These are phyloP conservation scores for Mobula hypostoma DNA, from an alignment of 2,113 vertebrate genomes.

Conservation along the genomic window DNA sequence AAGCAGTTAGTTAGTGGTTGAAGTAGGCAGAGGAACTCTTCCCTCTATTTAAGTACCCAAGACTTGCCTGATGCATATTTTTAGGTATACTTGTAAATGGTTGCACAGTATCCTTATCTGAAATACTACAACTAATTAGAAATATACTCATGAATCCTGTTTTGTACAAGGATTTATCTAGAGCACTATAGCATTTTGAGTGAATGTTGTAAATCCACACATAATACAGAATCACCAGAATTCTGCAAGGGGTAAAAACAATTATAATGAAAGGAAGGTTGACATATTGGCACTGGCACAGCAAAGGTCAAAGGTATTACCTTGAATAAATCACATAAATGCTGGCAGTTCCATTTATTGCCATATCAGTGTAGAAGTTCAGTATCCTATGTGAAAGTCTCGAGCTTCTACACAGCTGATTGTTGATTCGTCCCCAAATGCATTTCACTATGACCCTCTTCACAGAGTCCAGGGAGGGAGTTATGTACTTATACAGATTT, in stretches of 20 bases:
- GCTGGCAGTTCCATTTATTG: too few relatives aligned
- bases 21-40: not conserved
- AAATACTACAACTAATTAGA: not conserved
- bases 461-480: too few relatives aligned
- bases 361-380: too few relatives aligned
- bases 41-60: not conserved
- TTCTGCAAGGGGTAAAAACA: not conserved
- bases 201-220: not conserved
- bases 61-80: not conserved
- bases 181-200: not conserved
- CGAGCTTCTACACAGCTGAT: too few relatives aligned
- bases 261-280: not conserved
- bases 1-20: not conserved
- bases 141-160: not conserved
- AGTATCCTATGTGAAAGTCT: too few relatives aligned
- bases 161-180: not conserved
- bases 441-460: too few relatives aligned
- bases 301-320: not conserved
- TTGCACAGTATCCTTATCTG: not conserved
- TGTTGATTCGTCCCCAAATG: too few relatives aligned
- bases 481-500: too few relatives aligned
- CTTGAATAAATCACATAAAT: too few relatives aligned
- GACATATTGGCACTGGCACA: not conserved
- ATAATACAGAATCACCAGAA: not conserved
- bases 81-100: not conserved